These are phyloP conservation scores for Idaea straminata DNA, from an alignment of 2,888 invertebrate species.

Conservation along the genomic window DNA sequence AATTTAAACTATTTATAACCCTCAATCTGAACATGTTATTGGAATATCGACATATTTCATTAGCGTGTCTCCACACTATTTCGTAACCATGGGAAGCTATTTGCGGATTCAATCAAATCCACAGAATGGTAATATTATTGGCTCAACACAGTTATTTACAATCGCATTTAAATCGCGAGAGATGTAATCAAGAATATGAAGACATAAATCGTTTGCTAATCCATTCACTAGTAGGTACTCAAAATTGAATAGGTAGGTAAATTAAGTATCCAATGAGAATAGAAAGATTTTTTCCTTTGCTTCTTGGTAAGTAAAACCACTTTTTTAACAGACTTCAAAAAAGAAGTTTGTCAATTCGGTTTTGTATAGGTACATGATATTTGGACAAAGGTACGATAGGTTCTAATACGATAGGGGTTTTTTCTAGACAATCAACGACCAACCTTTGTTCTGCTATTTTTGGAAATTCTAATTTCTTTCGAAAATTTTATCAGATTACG, in stretches of 20 bases:
- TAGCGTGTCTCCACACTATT: slow-evolving; percentile 37
- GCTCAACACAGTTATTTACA: slow-evolving; percentile 53
- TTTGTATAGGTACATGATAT: too few relatives aligned
- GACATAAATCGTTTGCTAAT: slow-evolving; percentile 29
- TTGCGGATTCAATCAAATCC: slow-evolving; percentile 76
- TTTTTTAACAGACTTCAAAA: neutral
- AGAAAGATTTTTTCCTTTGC: too few relatives aligned
- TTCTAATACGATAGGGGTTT: too few relatives aligned
- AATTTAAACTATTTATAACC: neutral
- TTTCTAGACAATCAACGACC: too few relatives aligned
- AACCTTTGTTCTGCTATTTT: too few relatives aligned
- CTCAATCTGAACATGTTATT: neutral
- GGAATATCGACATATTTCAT: slow-evolving; percentile 26
- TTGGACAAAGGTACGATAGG: too few relatives aligned
- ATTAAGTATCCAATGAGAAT: too few relatives aligned
- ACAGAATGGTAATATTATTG: slow-evolving; percentile 66
- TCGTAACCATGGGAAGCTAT: slow-evolving; percentile 69
- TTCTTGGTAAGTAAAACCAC: neutral
- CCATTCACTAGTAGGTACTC: neutral
- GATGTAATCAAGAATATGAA: slow-evolving; percentile 15
- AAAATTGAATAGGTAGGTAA: neutral
- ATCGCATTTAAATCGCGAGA: slow-evolving; percentile 25
- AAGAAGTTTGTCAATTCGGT: too few relatives aligned
- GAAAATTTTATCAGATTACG: too few relatives aligned
- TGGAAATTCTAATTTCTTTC: too few relatives aligned